Conservation (phyloP, 2,888 invertebrate genomes). For the Agrochola macilenta region DNA sequence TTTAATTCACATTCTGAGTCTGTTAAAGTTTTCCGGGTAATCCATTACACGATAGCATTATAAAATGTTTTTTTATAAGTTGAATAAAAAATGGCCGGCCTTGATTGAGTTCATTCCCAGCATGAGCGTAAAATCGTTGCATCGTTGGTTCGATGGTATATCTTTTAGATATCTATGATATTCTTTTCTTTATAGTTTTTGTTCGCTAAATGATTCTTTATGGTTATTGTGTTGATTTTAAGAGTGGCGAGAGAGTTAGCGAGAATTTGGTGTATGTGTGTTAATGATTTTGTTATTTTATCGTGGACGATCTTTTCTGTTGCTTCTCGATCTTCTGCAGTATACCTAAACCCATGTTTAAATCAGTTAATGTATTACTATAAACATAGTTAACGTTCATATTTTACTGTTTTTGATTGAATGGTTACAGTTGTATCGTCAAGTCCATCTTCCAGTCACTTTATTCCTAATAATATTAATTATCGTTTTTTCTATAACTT, state of each 20-base stretch:
- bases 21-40: conserved; percentile 40
- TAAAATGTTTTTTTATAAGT: conserved; percentile 12
- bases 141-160: conserved; percentile 25
- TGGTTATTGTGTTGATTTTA: conserved; percentile 56
- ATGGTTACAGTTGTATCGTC: neutral
- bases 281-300: neutral
- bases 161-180: conserved; percentile 25
- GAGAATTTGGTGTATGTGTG: conserved; percentile 3
- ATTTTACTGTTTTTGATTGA: neutral
- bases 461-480: neutral
- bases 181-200: conserved; percentile 29
- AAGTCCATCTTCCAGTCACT: neutral
- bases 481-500: neutral
- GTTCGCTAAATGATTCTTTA: conserved; percentile 55
- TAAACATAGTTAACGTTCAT: neutral
- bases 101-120: conserved; percentile 65
- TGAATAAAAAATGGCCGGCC: conserved; percentile 56
- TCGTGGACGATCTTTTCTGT: neutral
- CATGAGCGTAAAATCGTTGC: conserved; percentile 61
- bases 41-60: conserved; percentile 33
- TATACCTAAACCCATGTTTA: neutral
- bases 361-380: neutral
- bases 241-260: conserved; percentile 26
- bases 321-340: neutral
- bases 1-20: conserved; percentile 50